Base-by-base conservation (phyloP, 2,797 vertebrate species). In the Naso thynnoides region DNA sequence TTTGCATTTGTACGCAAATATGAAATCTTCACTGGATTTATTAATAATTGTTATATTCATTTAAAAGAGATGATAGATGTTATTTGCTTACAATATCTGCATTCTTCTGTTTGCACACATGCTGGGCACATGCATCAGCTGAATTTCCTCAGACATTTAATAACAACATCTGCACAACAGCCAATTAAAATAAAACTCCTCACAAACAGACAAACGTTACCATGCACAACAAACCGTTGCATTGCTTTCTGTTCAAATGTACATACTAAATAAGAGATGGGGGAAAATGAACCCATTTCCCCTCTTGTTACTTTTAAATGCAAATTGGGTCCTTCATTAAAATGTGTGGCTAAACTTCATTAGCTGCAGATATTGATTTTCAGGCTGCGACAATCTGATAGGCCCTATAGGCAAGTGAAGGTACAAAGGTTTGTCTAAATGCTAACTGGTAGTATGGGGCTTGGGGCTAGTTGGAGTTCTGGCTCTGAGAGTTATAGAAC, bases 381-480 rank as follows among this genome's bases (percentile, higher is more conserved):
- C 75, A 72, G 87, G 63, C 86, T 70, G 80, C 61, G 81, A 81
- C 82, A 76, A 80, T 85, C 84, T 90, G 88, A 92, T 89, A 89
- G 86, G 80, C 88, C 93, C 93, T 86, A 89, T 89, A 86, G 93
- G 93, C 92, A 90, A 86, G 83, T 64, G 88, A 90, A 90, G 92
- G 92, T 94, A 92, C 93, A 94, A 93, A 95, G 93, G 94, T 94
- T 95, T 94, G 91, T 94, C 92, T 92, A 92, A 93, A 93, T 91
- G 91, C 90, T 93, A 88, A 90, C 92, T 92, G 91, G 81, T 92
- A 88, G 82, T 69, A 81, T 55, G 90, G 88, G 85, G 88, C 93
- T 92, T 23, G 71, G 82, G 87, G 90, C 86, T 73, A 86, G 87
- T 66, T 73, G 82, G 73, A 86, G 82, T 82, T 86, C 73, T 89